Evolutionary conservation across 92 coral and sea anemone species (phyloP).

Genomic region (Actinostola sp.): DNA sequence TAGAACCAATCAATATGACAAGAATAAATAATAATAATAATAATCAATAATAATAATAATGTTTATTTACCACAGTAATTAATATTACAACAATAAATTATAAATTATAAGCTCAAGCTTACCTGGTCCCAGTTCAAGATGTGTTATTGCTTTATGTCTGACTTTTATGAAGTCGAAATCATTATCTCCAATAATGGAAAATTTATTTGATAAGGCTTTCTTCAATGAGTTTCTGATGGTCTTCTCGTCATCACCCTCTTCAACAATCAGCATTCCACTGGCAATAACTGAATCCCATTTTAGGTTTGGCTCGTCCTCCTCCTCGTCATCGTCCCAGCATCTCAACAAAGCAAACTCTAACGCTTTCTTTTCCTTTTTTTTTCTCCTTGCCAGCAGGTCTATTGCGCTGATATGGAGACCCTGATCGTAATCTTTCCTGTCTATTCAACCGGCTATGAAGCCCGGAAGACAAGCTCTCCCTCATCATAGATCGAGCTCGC

Average conservation of each 20-base stretch:
- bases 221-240: slow-evolving; percentile 20
- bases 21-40: too few relatives aligned
- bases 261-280: slow-evolving; percentile 38
- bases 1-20: too few relatives aligned
- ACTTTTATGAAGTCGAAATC: slow-evolving; percentile 62
- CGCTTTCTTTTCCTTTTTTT: background rate
- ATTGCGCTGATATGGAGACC: background rate
- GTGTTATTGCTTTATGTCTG: slow-evolving; percentile 42
- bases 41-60: too few relatives aligned
- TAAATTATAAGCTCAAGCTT: slow-evolving; percentile 53
- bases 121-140: slow-evolving; percentile 34
- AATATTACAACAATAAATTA: slow-evolving; percentile 59
- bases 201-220: slow-evolving; percentile 20
- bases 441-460: slow-evolving; percentile 45
- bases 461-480: slow-evolving; percentile 51
- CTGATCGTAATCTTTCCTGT: slow-evolving; percentile 47
- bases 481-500: slow-evolving; percentile 46
- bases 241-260: slow-evolving; percentile 46
- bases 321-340: slow-evolving; percentile 10
- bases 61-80: too few relatives aligned
- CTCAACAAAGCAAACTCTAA: slow-evolving; percentile 9
- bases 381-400: background rate
- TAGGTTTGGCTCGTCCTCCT: background rate
- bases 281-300: slow-evolving; percentile 29
- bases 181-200: slow-evolving; percentile 38